These are phyloP conservation scores for Calameuta pallipes DNA, from an alignment of 2,888 invertebrate species.

Conservation along the genomic window DNA sequence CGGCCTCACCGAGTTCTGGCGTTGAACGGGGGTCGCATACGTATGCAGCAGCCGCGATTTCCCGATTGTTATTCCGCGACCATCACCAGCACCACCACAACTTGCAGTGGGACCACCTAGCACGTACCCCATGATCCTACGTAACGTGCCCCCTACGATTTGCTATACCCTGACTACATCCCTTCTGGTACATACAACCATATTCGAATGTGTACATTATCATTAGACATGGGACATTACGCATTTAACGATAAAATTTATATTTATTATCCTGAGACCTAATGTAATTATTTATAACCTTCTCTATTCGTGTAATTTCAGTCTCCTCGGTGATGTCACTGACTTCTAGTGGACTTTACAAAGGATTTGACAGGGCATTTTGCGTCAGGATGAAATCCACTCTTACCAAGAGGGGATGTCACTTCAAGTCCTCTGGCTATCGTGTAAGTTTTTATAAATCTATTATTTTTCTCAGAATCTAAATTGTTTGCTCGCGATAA, in stretches of 20 bases:
- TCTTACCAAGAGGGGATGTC: constrained; percentile 95
- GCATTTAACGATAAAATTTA: no score
- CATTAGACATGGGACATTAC: no score
- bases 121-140: constrained; percentile 39
- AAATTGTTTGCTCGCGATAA: no score
- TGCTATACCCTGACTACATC: no score
- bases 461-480: no score
- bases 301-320: constrained; percentile 64
- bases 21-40: constrained; percentile 28
- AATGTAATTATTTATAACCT: no score
- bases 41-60: constrained; percentile 50
- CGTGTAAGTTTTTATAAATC: constrained; percentile 75
- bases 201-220: no score
- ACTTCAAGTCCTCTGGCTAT: constrained; percentile 96
- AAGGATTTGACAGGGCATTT: constrained; percentile 91
- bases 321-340: constrained; percentile 88
- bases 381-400: constrained; percentile 98
- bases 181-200: no score
- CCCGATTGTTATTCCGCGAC: constrained; percentile 59
- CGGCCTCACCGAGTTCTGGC: constrained; percentile 9
- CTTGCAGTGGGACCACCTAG: constrained; percentile 27
- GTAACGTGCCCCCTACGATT: constrained; percentile 12
- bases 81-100: constrained; percentile 23
- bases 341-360: constrained; percentile 77
- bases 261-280: no score